Evolutionary conservation across 2,113 vertebrate species (phyloP).

Genomic region (Xyliphius kryptos): DNA sequence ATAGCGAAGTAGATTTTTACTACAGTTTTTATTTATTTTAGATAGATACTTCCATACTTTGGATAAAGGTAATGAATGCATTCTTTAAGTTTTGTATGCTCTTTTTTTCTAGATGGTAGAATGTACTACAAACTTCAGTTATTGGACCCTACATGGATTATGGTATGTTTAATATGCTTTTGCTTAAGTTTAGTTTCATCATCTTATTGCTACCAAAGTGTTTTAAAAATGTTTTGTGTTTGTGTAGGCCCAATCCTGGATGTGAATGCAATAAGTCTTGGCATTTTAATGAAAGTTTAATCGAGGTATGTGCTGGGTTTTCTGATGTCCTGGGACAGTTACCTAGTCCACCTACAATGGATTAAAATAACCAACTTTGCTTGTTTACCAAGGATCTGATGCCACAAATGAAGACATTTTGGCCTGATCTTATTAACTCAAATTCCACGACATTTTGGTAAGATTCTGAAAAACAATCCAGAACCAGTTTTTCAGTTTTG

Average conservation of each 20-base stretch:
- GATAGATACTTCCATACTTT: too few relatives aligned
- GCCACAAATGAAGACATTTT: constrained; percentile 44
- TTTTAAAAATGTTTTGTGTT: constrained; percentile 1
- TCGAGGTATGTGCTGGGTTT: constrained; percentile 8
- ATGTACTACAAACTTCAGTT: constrained; percentile 55
- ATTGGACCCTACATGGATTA: constrained; percentile 69
- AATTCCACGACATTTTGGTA: constrained; percentile 41
- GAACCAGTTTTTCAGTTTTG: too few relatives aligned
- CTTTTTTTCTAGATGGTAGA: constrained; percentile 55
- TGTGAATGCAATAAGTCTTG: constrained; percentile 56
- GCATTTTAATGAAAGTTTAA: constrained; percentile 47
- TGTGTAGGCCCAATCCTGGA: constrained; percentile 57
- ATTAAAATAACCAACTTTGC: too few relatives aligned
- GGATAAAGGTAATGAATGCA: background rate
- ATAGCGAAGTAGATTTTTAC: too few relatives aligned
- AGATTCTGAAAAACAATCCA: background rate
- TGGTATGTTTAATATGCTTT: constrained; percentile 49
- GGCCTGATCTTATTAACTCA: constrained; percentile 45
- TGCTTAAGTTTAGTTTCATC: background rate
- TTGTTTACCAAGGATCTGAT: constrained; percentile 41
- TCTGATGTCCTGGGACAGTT: background rate
- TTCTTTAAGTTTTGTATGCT: background rate
- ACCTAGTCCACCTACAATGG: too few relatives aligned
- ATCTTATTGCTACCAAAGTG: background rate
- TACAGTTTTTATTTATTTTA: too few relatives aligned